Conservation (phyloP, 1,140 invertebrate species). For the Asobara japonica region DNA sequence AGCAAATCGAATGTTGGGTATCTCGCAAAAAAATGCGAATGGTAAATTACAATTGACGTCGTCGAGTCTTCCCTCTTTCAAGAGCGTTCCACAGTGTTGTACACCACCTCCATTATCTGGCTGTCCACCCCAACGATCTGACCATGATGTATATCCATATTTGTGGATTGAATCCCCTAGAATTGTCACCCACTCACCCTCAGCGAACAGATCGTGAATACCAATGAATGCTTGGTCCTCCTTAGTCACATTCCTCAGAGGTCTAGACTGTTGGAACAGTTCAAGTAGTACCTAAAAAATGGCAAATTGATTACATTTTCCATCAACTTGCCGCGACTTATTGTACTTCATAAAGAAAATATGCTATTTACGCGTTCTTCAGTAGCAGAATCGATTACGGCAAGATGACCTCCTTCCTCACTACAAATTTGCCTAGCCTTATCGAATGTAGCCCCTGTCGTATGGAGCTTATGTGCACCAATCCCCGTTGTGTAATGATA, state of each 20-base stretch:
- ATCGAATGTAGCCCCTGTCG: constrained; percentile 54
- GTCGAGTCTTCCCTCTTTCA: constrained; percentile 57
- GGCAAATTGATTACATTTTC: background rate
- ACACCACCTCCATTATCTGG: constrained; percentile 59
- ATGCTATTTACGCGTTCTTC: constrained; percentile 49
- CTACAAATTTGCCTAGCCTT: constrained; percentile 57
- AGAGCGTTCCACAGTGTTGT: constrained; percentile 58
- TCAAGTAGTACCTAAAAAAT: constrained; percentile 49
- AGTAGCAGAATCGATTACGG: constrained; percentile 55
- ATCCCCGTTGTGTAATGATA: constrained; percentile 51
- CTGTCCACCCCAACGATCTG: constrained; percentile 57
- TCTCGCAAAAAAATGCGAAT: constrained; percentile 59
- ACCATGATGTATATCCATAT: constrained; percentile 60
- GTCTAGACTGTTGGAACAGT: constrained; percentile 51
- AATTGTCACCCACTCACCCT: constrained; percentile 60
- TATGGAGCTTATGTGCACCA: constrained; percentile 59
- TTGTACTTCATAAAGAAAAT: too few relatives aligned
- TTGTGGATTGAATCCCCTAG: constrained; percentile 58
- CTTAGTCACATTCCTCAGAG: constrained; percentile 48
- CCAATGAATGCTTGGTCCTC: constrained; percentile 54
- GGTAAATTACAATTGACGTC: constrained; percentile 55
- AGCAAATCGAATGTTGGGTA: constrained; percentile 42
- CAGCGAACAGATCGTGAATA: constrained; percentile 59
- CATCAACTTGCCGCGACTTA: too few relatives aligned
- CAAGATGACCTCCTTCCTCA: constrained; percentile 59